Conservation (phyloP, 30 jellyfish, hydroid and myxozoan species). For the Mastigias papua region DNA sequence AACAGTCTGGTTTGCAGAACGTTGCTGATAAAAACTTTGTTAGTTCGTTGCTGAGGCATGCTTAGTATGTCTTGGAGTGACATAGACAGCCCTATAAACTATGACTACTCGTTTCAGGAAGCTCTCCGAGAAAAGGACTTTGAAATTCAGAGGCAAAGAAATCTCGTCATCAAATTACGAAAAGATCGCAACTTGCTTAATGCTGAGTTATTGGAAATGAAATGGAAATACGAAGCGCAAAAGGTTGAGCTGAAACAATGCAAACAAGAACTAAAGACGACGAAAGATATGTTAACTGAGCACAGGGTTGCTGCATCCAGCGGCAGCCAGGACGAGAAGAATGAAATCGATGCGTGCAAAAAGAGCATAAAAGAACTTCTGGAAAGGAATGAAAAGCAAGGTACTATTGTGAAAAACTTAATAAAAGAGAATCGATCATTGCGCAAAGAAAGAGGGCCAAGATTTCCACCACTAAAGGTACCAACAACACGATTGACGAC, state of each 20-base stretch:
- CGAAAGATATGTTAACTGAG: not conserved
- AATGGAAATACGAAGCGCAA: constrained; percentile 16
- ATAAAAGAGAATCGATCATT: constrained; percentile 19
- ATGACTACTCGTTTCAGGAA: not conserved
- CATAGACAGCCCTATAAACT: not conserved
- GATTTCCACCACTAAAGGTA: constrained; percentile 3
- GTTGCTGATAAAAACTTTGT: not conserved
- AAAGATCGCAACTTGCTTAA: constrained; percentile 35
- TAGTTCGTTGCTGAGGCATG: not conserved
- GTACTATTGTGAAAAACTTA: not conserved
- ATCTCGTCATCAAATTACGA: constrained; percentile 3
- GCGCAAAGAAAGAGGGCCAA: constrained; percentile 8
- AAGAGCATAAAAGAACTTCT: constrained; percentile 10
- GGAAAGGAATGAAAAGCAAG: constrained; percentile 56
- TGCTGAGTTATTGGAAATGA: constrained; percentile 38
- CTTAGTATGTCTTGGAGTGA: not conserved
- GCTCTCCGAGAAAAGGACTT: constrained; percentile 23
- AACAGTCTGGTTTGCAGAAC: not conserved
- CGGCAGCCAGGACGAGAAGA: not conserved
- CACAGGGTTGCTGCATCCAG: not conserved
- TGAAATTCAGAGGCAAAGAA: constrained; percentile 11
- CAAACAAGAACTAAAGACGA: not conserved
- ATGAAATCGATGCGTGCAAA: constrained; percentile 15
- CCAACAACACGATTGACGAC: constrained; percentile 31
- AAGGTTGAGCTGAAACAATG: not conserved